Percentiles rank a stretch among this genome's conserved stretches.
These are phyloP conservation scores for Rhagonycha lutea DNA, from an alignment of 2,888 invertebrate genomes.

Conservation along the genomic window DNA sequence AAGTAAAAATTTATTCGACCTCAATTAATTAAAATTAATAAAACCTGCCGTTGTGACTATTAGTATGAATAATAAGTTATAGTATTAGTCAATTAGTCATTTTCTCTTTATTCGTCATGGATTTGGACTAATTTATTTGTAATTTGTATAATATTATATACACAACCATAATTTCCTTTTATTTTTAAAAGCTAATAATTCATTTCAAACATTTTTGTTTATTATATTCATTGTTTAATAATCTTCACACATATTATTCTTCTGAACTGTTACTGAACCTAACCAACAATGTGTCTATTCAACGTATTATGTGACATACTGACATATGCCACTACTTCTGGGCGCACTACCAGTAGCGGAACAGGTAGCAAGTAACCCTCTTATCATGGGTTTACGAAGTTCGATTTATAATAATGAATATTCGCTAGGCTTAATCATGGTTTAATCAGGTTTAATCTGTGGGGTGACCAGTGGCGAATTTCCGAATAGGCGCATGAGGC, in stretches of 20 bases:
- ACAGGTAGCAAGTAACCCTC: too few species aligned
- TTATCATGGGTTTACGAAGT: too few species aligned
- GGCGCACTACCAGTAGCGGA: too few species aligned
- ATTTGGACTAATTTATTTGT: neutral
- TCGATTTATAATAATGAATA: too few species aligned
- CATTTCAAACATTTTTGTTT: neutral
- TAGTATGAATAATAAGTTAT: neutral
- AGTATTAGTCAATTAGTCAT: neutral
- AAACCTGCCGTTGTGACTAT: neutral
- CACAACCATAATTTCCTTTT: neutral
- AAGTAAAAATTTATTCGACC: neutral
- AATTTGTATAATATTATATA: neutral
- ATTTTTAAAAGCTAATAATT: neutral
- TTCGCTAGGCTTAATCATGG: too few species aligned
- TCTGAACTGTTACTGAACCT: neutral
- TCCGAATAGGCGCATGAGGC: too few species aligned
- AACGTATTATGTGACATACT: neutral
- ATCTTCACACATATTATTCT: neutral
- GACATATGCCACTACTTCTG: too few species aligned
- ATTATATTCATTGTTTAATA: neutral
- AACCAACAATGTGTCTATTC: neutral
- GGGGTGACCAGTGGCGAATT: too few species aligned
- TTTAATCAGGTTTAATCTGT: too few species aligned
- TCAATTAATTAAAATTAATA: neutral
- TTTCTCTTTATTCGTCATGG: neutral